phyloP scores from a whole-genome alignment of 2,888 invertebrate species.

The Protodeltote pygarga region DNA sequence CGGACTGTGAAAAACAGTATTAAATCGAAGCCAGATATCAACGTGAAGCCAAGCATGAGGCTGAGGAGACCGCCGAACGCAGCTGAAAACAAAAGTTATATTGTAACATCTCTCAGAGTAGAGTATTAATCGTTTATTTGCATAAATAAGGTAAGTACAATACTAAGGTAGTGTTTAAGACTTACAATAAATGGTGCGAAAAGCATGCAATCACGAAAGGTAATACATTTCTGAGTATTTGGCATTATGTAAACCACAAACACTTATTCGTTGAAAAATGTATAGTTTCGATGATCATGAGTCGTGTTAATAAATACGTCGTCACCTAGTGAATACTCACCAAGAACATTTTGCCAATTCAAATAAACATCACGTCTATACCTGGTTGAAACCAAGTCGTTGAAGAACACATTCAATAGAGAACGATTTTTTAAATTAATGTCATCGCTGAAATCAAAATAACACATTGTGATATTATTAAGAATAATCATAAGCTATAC shows the following conservation, averaged over 20 bases:
- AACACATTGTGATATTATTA: slow-evolving; percentile 3
- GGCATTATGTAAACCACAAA: too few species aligned
- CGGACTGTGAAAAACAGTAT: slow-evolving; percentile 88
- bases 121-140: too few species aligned
- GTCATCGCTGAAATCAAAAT: slow-evolving; percentile 71
- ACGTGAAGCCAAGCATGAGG: slow-evolving; percentile 90
- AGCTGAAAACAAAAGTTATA: slow-evolving; percentile 88
- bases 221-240: too few species aligned
- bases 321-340: slow-evolving; percentile 69
- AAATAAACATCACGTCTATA: slow-evolving; percentile 89
- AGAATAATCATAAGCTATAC: too few species aligned
- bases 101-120: too few species aligned
- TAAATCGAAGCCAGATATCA: slow-evolving; percentile 89
- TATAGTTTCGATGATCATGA: slow-evolving; percentile 4
- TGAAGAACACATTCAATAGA: slow-evolving; percentile 89
- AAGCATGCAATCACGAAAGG: too few species aligned
- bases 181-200: too few species aligned
- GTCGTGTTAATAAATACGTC: slow-evolving; percentile 39
- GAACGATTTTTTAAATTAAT: slow-evolving; percentile 83
- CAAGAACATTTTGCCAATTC: slow-evolving; percentile 90
- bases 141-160: too few species aligned
- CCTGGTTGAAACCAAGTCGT: slow-evolving; percentile 89
- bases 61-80: slow-evolving; percentile 91
- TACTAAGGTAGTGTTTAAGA: too few species aligned
- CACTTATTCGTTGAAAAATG: slow-evolving; percentile 1